These are phyloP conservation scores for Macropus fuliginosus DNA, from an alignment of 2,797 vertebrate species.

Conservation along the genomic window DNA sequence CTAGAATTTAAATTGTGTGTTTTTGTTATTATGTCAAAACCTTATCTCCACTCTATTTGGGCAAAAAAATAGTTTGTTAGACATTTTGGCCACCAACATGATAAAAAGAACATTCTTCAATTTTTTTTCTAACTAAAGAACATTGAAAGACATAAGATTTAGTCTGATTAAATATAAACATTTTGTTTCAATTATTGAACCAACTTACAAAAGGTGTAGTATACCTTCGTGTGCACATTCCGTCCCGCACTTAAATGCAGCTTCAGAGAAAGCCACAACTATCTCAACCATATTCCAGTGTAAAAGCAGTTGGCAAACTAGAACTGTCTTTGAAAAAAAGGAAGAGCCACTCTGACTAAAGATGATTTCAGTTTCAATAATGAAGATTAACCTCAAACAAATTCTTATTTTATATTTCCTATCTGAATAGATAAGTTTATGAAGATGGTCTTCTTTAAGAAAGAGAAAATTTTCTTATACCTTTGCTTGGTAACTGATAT, in stretches of 20 bases:
- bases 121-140: background rate
- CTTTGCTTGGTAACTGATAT: rapidly evolving
- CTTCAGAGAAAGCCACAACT: background rate
- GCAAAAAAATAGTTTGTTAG: background rate
- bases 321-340: conserved; percentile 15
- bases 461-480: background rate
- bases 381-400: background rate
- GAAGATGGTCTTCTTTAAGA: background rate
- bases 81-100: too few species aligned
- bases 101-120: conserved; percentile 24
- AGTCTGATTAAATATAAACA: background rate
- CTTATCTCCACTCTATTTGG: background rate
- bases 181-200: background rate
- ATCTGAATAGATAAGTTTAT: background rate
- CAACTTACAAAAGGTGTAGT: background rate
- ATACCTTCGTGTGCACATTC: background rate
- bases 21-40: background rate
- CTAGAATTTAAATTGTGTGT: background rate
- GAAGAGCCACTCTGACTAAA: background rate
- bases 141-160: background rate
- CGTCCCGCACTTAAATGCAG: conserved; percentile 22
- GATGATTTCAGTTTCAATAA: background rate
- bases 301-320: conserved; percentile 22
- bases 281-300: conserved; percentile 8
- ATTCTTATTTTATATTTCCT: background rate